Percentiles rank a stretch among this genome's conserved stretches.
Conservation (phyloP, 2,888 invertebrate species). For the Crioceris asparagi region DNA sequence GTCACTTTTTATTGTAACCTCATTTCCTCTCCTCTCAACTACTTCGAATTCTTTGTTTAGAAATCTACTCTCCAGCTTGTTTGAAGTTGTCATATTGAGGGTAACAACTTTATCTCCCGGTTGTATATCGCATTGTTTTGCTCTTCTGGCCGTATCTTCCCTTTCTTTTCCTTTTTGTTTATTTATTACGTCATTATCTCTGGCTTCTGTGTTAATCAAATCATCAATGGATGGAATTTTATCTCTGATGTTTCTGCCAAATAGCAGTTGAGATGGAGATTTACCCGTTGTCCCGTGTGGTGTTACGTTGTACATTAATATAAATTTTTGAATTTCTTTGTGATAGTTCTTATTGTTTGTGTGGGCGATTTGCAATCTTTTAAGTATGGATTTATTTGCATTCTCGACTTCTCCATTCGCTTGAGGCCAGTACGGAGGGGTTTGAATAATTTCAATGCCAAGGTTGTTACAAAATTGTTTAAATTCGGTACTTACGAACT, state of each 20-base stretch:
- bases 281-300: constrained; percentile 25
- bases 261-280: constrained; percentile 21
- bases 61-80: constrained; percentile 8
- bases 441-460: constrained; percentile 10
- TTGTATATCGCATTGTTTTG: constrained; percentile 12
- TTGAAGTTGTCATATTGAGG: constrained; percentile 6
- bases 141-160: constrained; percentile 16
- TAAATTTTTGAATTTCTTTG: constrained; percentile 16
- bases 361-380: constrained; percentile 14
- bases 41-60: constrained; percentile 8
- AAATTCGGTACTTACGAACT: constrained; percentile 15
- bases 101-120: constrained; percentile 10
- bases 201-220: constrained; percentile 11
- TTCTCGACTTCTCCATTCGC: constrained; percentile 26
- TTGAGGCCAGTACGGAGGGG: constrained; percentile 17
- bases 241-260: constrained; percentile 18
- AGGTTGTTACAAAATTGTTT: constrained; percentile 11
- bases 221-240: constrained; percentile 19
- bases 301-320: constrained; percentile 20
- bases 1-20: constrained; percentile 8
- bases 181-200: constrained; percentile 16
- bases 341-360: constrained; percentile 13
- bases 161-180: constrained; percentile 21
- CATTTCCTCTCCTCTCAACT: constrained; percentile 7
- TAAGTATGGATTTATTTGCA: constrained; percentile 22